These are phyloP conservation scores for Torymus texanus DNA, from an alignment of 2,888 invertebrate genomes.

Conservation along the genomic window DNA sequence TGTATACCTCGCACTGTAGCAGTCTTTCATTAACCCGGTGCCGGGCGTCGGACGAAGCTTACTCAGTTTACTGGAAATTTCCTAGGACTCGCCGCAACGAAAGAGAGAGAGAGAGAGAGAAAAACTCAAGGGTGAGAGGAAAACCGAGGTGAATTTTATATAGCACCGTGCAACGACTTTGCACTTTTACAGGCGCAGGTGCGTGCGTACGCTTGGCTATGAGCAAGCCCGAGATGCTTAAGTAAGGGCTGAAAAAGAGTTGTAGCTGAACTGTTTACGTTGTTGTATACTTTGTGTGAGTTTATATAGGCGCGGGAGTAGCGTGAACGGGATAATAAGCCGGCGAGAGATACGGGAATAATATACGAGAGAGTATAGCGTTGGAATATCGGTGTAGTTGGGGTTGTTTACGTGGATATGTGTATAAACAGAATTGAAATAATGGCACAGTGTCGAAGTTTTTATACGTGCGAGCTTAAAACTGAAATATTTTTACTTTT, in stretches of 20 bases:
- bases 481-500: not conserved
- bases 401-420: not conserved
- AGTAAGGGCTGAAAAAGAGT: constrained; percentile 24
- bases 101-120: constrained; percentile 9
- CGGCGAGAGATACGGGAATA: constrained; percentile 29
- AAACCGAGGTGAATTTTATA: constrained; percentile 37
- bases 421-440: constrained; percentile 5
- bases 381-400: not conserved
- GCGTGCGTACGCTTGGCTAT: not conserved
- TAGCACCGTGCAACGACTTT: constrained; percentile 29
- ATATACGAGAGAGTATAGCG: not conserved
- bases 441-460: not conserved
- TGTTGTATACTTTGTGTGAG: not conserved
- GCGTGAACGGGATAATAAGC: constrained; percentile 21
- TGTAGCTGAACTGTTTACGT: constrained; percentile 1
- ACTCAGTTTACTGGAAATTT: constrained; percentile 43
- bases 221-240: not conserved
- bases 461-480: not conserved
- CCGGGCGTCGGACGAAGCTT: constrained; percentile 9
- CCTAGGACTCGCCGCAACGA: not conserved
- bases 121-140: constrained; percentile 13
- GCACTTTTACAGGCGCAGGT: constrained; percentile 38
- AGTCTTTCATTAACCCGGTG: constrained; percentile 52
- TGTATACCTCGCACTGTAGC: not conserved
- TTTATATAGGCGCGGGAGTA: not conserved